These are phyloP conservation scores for Cyanistes caeruleus DNA, from an alignment of 2,113 vertebrate species.

Conservation along the genomic window DNA sequence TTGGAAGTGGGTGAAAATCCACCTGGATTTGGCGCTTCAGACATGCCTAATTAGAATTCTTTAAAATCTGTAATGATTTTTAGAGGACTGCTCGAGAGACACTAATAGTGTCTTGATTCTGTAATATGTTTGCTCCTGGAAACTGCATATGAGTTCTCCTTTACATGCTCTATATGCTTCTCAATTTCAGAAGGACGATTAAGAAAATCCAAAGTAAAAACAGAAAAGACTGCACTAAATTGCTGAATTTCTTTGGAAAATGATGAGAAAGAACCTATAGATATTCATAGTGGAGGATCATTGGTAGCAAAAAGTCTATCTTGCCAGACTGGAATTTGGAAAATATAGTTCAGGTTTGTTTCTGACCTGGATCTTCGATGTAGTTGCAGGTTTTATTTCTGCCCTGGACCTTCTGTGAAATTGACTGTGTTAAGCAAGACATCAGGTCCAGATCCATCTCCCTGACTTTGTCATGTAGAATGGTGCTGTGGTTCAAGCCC, in stretches of 20 bases:
- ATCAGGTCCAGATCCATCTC: neutral
- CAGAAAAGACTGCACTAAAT: neutral
- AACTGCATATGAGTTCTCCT: neutral
- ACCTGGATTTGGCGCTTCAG: slow-evolving; percentile 54
- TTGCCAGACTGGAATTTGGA: neutral
- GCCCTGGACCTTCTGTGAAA: neutral
- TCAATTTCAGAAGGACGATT: neutral
- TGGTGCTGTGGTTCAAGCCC: neutral
- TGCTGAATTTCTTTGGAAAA: neutral
- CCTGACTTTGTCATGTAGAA: neutral
- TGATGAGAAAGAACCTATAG: neutral
- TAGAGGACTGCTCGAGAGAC: neutral
- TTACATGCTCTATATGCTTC: neutral
- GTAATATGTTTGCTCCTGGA: neutral
- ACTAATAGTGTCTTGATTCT: neutral
- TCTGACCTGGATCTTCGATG: neutral
- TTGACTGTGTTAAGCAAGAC: neutral
- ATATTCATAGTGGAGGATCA: neutral
- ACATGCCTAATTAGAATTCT: slow-evolving; percentile 61
- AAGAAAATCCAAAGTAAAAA: neutral
- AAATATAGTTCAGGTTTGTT: neutral
- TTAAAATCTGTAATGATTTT: slow-evolving; percentile 66
- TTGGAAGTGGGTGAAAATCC: slow-evolving; percentile 68
- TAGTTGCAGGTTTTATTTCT: neutral
- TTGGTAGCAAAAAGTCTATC: neutral